These are phyloP conservation scores for Pollicipes pollicipes DNA, from an alignment of 1,140 invertebrate species.

Conservation along the genomic window DNA sequence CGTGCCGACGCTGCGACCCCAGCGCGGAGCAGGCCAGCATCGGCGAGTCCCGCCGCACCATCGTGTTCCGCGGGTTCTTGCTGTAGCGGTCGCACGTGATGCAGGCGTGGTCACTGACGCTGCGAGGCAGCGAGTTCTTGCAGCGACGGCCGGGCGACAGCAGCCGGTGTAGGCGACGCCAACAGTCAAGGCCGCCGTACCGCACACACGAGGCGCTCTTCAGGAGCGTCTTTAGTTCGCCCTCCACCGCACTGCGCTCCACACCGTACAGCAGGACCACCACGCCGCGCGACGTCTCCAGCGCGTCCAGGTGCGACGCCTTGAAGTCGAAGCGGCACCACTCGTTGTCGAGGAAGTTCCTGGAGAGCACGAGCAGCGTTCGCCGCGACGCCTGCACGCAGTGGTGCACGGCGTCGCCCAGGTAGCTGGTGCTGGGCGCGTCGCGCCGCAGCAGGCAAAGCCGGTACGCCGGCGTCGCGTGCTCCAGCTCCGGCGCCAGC, in stretches of 20 bases:
- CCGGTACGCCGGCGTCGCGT: slow-evolving; percentile 41
- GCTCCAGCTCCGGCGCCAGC: slow-evolving; percentile 64
- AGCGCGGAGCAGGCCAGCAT: background rate
- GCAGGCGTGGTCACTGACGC: background rate
- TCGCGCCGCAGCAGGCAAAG: slow-evolving; percentile 29
- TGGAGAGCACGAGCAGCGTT: slow-evolving; percentile 77
- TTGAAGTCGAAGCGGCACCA: slow-evolving; percentile 25
- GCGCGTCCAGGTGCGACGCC: slow-evolving; percentile 24
- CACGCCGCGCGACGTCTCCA: background rate
- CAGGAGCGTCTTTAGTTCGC: background rate
- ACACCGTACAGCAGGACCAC: background rate
- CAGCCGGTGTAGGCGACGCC: background rate
- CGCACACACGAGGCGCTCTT: background rate
- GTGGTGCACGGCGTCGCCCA: slow-evolving; percentile 42
- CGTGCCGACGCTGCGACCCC: background rate
- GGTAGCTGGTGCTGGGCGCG: slow-evolving; percentile 41
- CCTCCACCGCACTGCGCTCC: background rate
- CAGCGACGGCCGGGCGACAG: background rate
- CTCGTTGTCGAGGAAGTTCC: slow-evolving; percentile 62
- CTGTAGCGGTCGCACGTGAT: background rate
- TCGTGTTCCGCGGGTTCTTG: background rate
- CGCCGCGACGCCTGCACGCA: slow-evolving; percentile 40
- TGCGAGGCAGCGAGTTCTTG: background rate
- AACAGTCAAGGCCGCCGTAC: background rate
- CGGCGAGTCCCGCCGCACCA: background rate